Evolutionary conservation across 2,113 vertebrate genomes (phyloP), one percentile per base, ranked within the genome.

Genomic region (Tonatia bakeri): DNA sequence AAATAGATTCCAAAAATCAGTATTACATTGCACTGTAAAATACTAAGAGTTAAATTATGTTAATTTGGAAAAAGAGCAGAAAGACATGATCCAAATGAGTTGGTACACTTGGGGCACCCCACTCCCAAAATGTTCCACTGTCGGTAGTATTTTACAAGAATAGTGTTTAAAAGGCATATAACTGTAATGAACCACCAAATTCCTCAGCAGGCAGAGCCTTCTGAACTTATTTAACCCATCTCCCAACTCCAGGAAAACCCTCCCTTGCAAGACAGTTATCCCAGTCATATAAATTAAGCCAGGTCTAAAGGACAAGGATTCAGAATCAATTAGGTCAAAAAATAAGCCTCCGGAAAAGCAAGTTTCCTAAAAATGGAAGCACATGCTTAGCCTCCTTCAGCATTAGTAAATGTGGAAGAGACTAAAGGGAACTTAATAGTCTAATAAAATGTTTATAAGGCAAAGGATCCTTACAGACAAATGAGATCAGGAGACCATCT

Each of bases 371-470:
- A 94, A 87, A 89, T 61, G 56, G 90, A 73, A 70, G 56, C 2
- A 2, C 61, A 61, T 59, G 31, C 75, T 59, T 22, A 54, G 90
- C 16, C 73, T 72, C 47, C 73, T 73, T 36, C 0, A 28, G 61
- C 61, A 43, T 87, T 45, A 87, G 83, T n/a, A 77, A 93, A 31
- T 4, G 84, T 79, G 79, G 61, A 87, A 91, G 65, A 92, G 50
- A 67, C 61, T 54, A 50, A 73, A 33, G 73, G 88, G 43, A 94
- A 90, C 61, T 17, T 87, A 69, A 82, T 59, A 61, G 73, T 64
- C 92, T 83, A 93, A 75, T 87, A 94, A 97, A 91, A 91, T 11
- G 61, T 75, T 96, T 92, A 89, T 36, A 81, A 92, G 70, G 38
- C 15, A 0, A 82, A 86, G 52, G 26, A 36, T 45, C 40, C 67